These are phyloP conservation scores for Macquaria ambigua DNA, from an alignment of 2,113 vertebrate species.

Conservation along the genomic window DNA sequence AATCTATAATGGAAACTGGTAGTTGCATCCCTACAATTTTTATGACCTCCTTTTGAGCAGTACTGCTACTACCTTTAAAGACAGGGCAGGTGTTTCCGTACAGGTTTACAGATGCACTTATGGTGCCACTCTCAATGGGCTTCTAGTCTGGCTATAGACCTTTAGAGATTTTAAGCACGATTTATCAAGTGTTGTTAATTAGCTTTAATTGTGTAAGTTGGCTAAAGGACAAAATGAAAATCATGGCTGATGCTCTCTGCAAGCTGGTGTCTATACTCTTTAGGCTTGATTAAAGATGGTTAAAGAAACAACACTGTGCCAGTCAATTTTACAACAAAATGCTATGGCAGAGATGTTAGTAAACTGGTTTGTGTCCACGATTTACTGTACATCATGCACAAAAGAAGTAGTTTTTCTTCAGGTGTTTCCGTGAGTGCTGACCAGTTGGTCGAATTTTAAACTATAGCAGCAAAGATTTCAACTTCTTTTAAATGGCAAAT, in stretches of 20 bases:
- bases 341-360: background rate
- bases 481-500: slow-evolving; percentile 5
- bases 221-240: background rate
- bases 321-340: background rate
- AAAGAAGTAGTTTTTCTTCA: background rate
- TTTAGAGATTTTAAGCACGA: background rate
- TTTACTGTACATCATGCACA: background rate
- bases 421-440: background rate
- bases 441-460: background rate
- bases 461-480: background rate
- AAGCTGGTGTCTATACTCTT: background rate
- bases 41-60: background rate
- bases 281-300: background rate
- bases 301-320: background rate
- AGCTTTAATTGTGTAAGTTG: background rate
- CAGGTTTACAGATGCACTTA: background rate
- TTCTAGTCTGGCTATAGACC: background rate
- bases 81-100: slow-evolving; percentile 9
- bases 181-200: slow-evolving; percentile 17
- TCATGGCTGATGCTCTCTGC: background rate
- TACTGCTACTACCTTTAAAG: background rate
- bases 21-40: background rate
- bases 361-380: background rate
- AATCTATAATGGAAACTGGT: too few relatives aligned
- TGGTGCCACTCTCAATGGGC: background rate